A percentile compares a stretch with the other conserved stretches of the same genome.
Evolutionary conservation across 2,797 vertebrate species (phyloP).

Genomic region (Phyllotis vaccarum): DNA sequence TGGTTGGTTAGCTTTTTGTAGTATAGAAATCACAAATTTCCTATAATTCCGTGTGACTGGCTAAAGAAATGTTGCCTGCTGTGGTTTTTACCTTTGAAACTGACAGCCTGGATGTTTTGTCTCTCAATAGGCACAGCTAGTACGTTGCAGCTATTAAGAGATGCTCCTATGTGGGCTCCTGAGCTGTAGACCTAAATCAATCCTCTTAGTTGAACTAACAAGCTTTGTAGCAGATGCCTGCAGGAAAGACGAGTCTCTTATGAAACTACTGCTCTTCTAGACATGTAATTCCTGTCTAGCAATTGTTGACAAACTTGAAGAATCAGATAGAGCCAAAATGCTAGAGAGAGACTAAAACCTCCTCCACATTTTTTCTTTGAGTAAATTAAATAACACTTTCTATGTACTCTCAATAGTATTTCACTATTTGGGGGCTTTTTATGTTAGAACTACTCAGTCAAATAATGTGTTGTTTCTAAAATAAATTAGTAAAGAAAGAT

Average conservation of each 20-base stretch:
- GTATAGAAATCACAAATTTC: neutral
- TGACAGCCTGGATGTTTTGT: neutral
- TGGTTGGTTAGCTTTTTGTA: neutral
- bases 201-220: neutral
- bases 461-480: neutral
- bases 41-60: neutral
- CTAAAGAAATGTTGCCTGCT: neutral
- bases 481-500: neutral
- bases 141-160: neutral
- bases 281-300: neutral
- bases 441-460: neutral
- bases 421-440: neutral
- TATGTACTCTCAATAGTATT: neutral
- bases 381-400: neutral
- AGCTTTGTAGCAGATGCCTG: neutral
- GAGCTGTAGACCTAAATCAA: neutral
- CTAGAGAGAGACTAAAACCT: neutral
- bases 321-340: neutral
- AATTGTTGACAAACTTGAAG: neutral
- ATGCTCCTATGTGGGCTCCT: neutral
- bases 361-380: neutral
- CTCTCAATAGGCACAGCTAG: neutral
- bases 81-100: neutral
- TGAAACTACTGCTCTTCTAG: neutral
- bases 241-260: neutral